Conservation (phyloP, 2,888 invertebrate genomes). For the Xanthia icteritia region DNA sequence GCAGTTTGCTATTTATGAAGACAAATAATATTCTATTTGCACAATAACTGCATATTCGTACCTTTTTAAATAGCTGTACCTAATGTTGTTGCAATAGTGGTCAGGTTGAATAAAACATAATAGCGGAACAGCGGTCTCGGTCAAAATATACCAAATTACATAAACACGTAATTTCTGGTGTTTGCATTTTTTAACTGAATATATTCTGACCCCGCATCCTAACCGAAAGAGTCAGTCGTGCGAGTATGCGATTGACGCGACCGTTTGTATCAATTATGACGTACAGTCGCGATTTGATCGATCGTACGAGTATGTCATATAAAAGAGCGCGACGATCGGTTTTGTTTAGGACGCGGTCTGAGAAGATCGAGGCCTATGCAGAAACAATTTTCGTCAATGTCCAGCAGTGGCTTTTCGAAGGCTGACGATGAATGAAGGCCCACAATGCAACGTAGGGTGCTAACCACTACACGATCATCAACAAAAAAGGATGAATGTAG, state of each 20-base stretch:
- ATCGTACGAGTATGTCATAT: background rate
- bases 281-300: background rate
- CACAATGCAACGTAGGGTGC: background rate
- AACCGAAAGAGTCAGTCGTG: background rate
- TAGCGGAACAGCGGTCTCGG: no score
- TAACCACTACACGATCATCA: no score
- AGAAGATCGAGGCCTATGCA: background rate
- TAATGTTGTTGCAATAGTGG: background rate
- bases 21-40: constrained; percentile 10
- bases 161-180: background rate
- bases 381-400: background rate
- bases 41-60: background rate
- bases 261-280: background rate
- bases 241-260: background rate
- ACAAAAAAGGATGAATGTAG: no score
- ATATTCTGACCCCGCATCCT: background rate
- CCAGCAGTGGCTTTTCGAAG: background rate
- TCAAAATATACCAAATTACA: background rate
- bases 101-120: background rate
- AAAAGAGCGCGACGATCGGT: background rate
- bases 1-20: constrained; percentile 10
- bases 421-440: background rate
- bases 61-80: background rate
- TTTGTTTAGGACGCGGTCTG: background rate
- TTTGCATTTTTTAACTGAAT: background rate